A percentile compares a stretch with the other conserved stretches of the same genome.
These are phyloP conservation scores for Canis aureus DNA, from an alignment of 2,113 vertebrate species.

Conservation along the genomic window DNA sequence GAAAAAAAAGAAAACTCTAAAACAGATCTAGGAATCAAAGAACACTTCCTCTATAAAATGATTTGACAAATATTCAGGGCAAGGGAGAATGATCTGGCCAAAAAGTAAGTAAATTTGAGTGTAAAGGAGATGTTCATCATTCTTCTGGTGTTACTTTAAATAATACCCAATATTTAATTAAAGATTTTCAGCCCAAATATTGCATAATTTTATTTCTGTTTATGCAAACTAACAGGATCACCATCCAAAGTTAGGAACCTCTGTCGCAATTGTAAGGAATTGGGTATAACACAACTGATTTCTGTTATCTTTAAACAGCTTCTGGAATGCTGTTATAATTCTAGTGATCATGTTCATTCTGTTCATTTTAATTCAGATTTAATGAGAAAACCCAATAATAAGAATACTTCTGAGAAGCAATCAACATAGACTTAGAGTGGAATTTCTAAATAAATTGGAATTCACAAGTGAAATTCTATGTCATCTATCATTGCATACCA, in stretches of 20 bases:
- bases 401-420: not conserved
- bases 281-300: not conserved
- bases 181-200: not conserved
- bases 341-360: not conserved
- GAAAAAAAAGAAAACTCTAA: not conserved
- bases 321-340: not conserved
- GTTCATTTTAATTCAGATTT: not conserved
- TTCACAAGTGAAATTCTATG: not conserved
- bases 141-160: not conserved
- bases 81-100: not conserved
- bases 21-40: not conserved
- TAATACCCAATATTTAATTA: not conserved
- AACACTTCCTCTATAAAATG: not conserved
- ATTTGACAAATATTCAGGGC: not conserved
- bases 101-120: not conserved
- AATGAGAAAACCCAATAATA: not conserved
- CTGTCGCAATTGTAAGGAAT: not conserved
- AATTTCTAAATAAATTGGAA: not conserved
- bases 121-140: not conserved
- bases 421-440: not conserved
- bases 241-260: not conserved
- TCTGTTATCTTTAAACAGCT: not conserved
- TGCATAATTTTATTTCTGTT: not conserved
- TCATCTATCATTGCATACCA: not conserved
- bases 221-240: not conserved